phyloP scores from a whole-genome alignment of 2,113 vertebrate species.

The Pelecanoides urinatrix region DNA sequence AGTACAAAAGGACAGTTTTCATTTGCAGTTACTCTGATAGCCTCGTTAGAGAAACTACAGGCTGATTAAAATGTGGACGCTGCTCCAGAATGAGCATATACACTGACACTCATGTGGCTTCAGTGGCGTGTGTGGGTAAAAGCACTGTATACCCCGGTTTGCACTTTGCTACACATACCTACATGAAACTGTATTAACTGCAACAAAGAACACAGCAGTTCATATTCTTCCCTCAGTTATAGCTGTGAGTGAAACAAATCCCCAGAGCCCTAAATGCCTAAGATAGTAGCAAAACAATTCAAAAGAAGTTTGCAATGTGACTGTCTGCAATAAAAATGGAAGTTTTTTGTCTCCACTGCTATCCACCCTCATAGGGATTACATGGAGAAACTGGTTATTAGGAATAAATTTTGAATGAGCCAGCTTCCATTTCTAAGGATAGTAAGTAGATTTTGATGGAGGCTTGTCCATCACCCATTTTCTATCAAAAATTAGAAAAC shows the following conservation, averaged over 20 bases:
- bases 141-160: background rate
- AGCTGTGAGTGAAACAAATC: background rate
- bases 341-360: background rate
- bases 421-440: background rate
- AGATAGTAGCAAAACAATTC: background rate
- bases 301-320: background rate
- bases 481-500: background rate
- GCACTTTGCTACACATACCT: background rate
- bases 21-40: background rate
- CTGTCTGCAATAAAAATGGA: background rate
- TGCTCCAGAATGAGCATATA: background rate
- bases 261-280: background rate
- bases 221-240: background rate
- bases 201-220: background rate
- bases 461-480: background rate
- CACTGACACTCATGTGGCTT: background rate
- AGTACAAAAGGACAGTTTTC: background rate
- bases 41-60: background rate
- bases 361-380: background rate
- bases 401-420: background rate
- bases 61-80: background rate
- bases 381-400: background rate
- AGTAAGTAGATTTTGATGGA: background rate
- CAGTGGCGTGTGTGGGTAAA: background rate
- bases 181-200: background rate